Percentiles rank a stretch among this genome's conserved stretches.
Evolutionary conservation across 2,113 vertebrate genomes (phyloP).

Genomic region (Pseudonaja textilis): DNA sequence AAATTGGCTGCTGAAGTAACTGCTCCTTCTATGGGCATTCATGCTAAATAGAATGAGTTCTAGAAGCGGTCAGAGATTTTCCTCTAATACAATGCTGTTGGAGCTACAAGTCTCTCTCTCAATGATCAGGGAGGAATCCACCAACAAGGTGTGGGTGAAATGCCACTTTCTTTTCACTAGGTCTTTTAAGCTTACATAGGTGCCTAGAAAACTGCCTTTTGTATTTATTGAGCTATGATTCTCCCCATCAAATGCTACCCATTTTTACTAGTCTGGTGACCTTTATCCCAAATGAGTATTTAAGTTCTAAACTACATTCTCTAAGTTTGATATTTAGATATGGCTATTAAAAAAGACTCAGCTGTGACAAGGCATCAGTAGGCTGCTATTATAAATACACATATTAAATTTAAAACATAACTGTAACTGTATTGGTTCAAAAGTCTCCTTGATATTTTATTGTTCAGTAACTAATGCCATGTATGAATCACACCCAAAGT

Average conservation of each 20-base stretch:
- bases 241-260: background rate
- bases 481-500: slow-evolving; percentile 39
- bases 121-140: background rate
- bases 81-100: background rate
- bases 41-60: background rate
- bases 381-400: background rate
- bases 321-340: background rate
- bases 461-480: background rate
- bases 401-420: background rate
- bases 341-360: background rate
- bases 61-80: background rate
- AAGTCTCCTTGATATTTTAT: accelerated
- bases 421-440: background rate
- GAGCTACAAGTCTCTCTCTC: background rate
- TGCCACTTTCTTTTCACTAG: background rate
- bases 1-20: background rate
- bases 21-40: background rate
- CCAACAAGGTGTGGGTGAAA: background rate
- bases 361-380: background rate
- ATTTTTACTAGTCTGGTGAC: background rate
- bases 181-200: background rate
- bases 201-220: background rate
- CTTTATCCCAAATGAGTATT: background rate
- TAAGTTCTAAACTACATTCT: background rate
- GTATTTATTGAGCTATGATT: background rate